Percentiles rank a stretch among this genome's conserved stretches.
phyloP scores from a whole-genome alignment of 2,113 vertebrate genomes.

The Paratilapia polleni region DNA sequence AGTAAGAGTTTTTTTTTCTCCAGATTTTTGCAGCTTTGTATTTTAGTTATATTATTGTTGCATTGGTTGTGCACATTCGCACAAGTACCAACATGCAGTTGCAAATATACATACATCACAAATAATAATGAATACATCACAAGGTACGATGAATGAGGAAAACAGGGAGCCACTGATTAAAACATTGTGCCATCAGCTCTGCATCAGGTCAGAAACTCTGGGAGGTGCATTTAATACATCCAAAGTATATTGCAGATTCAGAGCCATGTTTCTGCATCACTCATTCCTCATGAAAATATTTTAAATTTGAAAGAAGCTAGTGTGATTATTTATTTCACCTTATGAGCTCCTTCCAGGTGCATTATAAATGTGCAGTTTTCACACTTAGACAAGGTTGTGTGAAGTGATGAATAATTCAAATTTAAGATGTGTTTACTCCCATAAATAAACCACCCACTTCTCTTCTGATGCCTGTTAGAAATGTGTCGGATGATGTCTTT shows the following conservation, averaged over 20 bases:
- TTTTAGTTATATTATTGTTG: too few relatives aligned
- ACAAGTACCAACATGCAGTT: not conserved
- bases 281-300: not conserved
- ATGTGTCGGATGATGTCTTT: not conserved
- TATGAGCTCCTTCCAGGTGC: not conserved
- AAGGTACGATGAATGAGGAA: not conserved
- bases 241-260: not conserved
- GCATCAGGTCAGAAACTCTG: not conserved
- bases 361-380: not conserved
- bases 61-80: not conserved
- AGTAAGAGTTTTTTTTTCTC: too few relatives aligned
- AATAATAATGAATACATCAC: too few relatives aligned
- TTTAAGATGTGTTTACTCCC: not conserved
- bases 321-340: not conserved
- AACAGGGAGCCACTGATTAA: not conserved
- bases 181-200: not conserved
- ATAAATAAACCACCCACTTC: not conserved
- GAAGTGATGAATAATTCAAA: constrained; percentile 9
- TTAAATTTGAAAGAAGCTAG: not conserved
- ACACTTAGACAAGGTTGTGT: not conserved
- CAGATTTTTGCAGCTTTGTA: too few relatives aligned
- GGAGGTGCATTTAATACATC: not conserved
- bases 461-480: not conserved
- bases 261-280: not conserved
- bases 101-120: too few relatives aligned